phyloP scores from a whole-genome alignment of 2,113 vertebrate genomes.

The Siniperca chuatsi region DNA sequence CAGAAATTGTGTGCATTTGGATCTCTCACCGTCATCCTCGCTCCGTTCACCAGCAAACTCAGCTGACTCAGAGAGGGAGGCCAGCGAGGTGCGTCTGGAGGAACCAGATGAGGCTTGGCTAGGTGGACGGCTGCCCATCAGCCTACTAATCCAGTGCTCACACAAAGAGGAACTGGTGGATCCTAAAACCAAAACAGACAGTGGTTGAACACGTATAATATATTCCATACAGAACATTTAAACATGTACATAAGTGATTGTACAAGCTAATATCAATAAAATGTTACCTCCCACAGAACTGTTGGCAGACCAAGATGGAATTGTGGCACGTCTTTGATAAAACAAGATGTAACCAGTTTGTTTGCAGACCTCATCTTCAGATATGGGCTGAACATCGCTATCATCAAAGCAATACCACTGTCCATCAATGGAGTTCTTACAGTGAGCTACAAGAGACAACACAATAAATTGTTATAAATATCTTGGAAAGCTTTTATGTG shows the following conservation, averaged over 20 bases:
- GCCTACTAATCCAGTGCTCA: conserved; percentile 97
- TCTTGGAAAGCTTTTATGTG: too few relatives aligned
- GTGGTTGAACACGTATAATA: not conserved
- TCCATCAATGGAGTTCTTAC: conserved; percentile 98
- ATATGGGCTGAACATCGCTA: conserved; percentile 92
- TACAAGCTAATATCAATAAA: not conserved
- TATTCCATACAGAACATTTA: not conserved
- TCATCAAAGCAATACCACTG: conserved; percentile 99
- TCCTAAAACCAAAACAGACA: conserved; percentile 80
- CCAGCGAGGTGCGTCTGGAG: conserved; percentile 94
- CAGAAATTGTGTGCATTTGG: conserved; percentile 3
- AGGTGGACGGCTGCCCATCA: conserved; percentile 94
- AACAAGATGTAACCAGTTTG: conserved; percentile 96
- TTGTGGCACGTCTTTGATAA: conserved; percentile 94
- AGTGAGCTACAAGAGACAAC: conserved; percentile 86
- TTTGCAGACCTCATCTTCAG: conserved; percentile 95
- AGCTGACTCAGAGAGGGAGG: conserved; percentile 94
- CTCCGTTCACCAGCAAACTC: conserved; percentile 95
- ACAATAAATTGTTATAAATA: not conserved
- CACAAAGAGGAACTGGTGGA: conserved; percentile 98
- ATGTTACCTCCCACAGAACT: conserved; percentile 95
- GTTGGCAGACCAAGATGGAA: conserved; percentile 98
- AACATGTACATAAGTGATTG: not conserved
- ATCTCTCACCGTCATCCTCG: conserved; percentile 92
- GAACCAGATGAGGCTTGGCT: conserved; percentile 95